Percentiles rank a stretch among this genome's conserved stretches.
Conservation (phyloP, 2,113 vertebrate species). For the Chloropsis cyanopogon region DNA sequence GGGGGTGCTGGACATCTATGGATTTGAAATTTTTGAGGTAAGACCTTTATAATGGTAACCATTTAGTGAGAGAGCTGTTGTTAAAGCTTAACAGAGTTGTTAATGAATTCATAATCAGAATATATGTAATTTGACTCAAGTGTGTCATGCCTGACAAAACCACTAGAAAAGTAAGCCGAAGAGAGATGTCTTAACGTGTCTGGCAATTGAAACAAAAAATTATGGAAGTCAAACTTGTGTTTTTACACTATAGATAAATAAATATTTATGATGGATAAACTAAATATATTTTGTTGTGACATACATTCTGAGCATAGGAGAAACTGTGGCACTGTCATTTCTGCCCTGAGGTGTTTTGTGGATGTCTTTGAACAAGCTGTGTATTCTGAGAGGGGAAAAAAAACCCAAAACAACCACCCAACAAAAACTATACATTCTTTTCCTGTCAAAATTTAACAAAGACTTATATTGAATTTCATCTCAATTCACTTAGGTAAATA, state of each 20-base stretch:
- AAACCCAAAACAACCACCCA: background rate
- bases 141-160: background rate
- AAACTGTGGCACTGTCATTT: background rate
- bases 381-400: background rate
- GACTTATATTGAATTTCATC: background rate
- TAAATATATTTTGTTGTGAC: background rate
- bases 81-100: background rate
- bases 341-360: background rate
- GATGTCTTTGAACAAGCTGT: background rate
- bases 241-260: background rate
- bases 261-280: background rate
- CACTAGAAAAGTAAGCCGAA: background rate
- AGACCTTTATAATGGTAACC: constrained; percentile 23
- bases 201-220: background rate
- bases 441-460: background rate
- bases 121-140: background rate
- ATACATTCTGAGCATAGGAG: background rate
- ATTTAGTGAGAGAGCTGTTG: background rate
- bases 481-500: background rate
- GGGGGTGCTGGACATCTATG: constrained; percentile 98
- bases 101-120: background rate
- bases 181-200: background rate
- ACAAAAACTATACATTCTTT: background rate
- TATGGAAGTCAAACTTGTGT: background rate
- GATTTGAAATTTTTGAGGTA: constrained; percentile 99